Evolutionary conservation across 2,797 vertebrate genomes (phyloP), one percentile per base, ranked within the genome.

Genomic region (Sebastes minor): DNA sequence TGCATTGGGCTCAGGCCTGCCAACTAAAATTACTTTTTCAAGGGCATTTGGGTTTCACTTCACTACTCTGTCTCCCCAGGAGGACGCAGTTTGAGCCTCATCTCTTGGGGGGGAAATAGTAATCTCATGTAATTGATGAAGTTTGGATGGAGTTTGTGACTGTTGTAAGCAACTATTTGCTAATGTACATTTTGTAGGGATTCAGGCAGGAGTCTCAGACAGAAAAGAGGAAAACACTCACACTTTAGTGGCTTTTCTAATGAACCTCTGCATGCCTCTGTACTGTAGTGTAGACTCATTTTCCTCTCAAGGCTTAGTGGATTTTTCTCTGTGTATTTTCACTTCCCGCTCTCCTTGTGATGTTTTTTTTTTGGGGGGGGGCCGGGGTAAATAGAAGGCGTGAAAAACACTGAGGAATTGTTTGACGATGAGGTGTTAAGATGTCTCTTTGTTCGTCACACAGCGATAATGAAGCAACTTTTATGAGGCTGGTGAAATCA

Each of bases 21-120:
- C 80, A 74, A 57, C 70, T 78, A 28, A 85, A 81, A 83, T 87
- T 22, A 80, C 78, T 82, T 80, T 80, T 86, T 78, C 68, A 80
- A 87, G 81, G 83, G 59, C 71, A 5, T 82, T 85, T 72, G 64
- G 22, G 49, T 72, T 82, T 83, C 59, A 25, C 49, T 68, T 78
- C 38, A 82, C 53, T 67, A 28, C 49, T 66, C 63, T 28, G 69
- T 59, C 33, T 77, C 61, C 49, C 67, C 64, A n/a, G 38, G 74
- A 83, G 32, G 60, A 67, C 23, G 68, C 38, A 0, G n/a, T 68
- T 75, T 78, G 53, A 86, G 30, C 67, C 30, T 81, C 60, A 18
- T 74, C 74, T 81, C 72, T 71, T 7, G 11, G 6, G 35, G 35
- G 35, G 56, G 68, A 61, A 74, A 77, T 62, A 35, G 46, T 72